Base-by-base conservation (phyloP, 2,113 vertebrate species). In the Hippoglossus stenolepis region DNA sequence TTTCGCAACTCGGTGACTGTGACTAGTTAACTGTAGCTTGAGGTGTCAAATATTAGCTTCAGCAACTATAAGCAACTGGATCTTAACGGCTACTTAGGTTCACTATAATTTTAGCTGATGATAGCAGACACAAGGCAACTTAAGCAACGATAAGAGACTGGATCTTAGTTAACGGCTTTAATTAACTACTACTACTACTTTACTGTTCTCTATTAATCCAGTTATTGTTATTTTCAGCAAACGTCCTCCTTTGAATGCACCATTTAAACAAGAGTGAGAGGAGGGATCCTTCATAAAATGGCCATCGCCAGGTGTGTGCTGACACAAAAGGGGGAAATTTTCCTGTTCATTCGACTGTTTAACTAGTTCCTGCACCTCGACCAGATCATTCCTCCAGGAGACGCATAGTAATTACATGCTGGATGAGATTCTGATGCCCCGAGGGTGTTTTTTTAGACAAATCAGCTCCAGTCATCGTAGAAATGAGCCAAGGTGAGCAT, bases 401-500 rank as follows among this genome's bases (percentile, higher is more conserved):
- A 76, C 57, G 10, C 45, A 70, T 59, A 58, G 65, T 88, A 86
- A 93, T 92, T 86, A 91, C 68, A 75, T 65, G 56, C 80, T 67
- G 70, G 62, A 83, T 71, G 70, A 83, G 84, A 69, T 89, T 90
- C 71, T 64, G 38, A 58, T 47, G 70, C 54, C 84, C 65, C 24
- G 0, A 13, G 79, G 87, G 69, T 63, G 60, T 53, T 67, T 53
- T 53, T 21, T 17, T 26, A 66, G 57, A 71, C 53, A 77, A 82
- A 82, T 85, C 76, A 72, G 69, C 73, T 61, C 67, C 40, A 65
- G 66, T 77, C 76, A 69, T 89, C 79, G 15, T 9, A 76, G 77
- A 85, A 87, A 76, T 75, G 49, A 85, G 81, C 82, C 31, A 73
- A 70, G 87, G 89, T 91, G 85, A 76, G 81, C 80, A 38, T 71